These are phyloP conservation scores for Chiloscyllium punctatum DNA, from an alignment of 2,797 vertebrate species.

Conservation along the genomic window DNA sequence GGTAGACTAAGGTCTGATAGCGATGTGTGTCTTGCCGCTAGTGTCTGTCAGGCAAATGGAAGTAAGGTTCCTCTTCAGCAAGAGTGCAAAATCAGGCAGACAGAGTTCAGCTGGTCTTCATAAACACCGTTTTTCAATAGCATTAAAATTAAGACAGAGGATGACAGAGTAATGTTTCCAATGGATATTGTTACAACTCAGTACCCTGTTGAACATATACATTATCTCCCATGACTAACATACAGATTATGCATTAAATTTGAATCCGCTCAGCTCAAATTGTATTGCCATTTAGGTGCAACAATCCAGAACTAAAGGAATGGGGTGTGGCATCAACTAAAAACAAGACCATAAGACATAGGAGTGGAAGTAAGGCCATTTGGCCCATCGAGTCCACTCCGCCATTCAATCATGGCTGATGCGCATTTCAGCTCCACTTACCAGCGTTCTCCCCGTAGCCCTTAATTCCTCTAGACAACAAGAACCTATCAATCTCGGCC, in stretches of 20 bases:
- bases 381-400: too few relatives aligned
- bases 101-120: neutral
- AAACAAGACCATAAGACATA: too few relatives aligned
- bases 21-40: neutral
- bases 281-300: neutral
- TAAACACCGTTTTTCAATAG: neutral
- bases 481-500: too few relatives aligned
- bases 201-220: neutral
- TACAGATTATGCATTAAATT: neutral
- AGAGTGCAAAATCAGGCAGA: neutral
- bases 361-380: too few relatives aligned
- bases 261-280: neutral
- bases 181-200: neutral
- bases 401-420: too few relatives aligned
- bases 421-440: too few relatives aligned
- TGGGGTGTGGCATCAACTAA: neutral
- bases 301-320: neutral
- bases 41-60: neutral
- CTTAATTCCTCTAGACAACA: too few relatives aligned
- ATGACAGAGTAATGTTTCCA: neutral
- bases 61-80: neutral
- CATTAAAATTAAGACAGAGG: neutral
- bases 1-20: neutral
- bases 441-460: too few relatives aligned
- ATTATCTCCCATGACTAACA: neutral